Evolutionary conservation across 2,797 vertebrate genomes (phyloP), one percentile per base, ranked within the genome.

Genomic region (Falco berigora): DNA sequence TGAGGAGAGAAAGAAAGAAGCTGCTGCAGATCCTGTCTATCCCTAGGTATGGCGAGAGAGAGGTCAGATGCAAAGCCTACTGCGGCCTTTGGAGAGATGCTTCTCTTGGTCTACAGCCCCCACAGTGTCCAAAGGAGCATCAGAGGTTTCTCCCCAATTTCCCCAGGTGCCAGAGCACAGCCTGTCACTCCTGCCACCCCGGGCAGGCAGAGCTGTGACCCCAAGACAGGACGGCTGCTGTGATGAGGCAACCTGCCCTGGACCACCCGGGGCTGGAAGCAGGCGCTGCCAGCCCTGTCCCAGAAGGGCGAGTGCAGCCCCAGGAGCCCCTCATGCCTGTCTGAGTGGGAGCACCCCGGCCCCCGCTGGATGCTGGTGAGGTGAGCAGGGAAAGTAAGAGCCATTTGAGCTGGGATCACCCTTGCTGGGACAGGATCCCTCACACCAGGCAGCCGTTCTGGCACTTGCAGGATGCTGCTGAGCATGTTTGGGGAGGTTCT

Each of bases 241-340:
- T 4, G 25, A 3, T 32, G 66, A 40, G 49, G 4, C 61, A 50
- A 18, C n/a, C 66, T 30, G 53, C 14, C 58, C 67, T 36, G 8
- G 3, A 2, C 53, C 42, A 27, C 50, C 19, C 21, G 0, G 6
- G 47, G 47, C 42, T 24, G 47, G 46, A 19, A 58, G 36, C 21
- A 27, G 63, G 18, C 10, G 4, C 22, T 20, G 76, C 74, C 78
- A 49, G 68, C 68, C 30, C 68, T 74, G 42, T 47, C 18, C 1
- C 4, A 69, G 62, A 76, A 95, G 86, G 94, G 63, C 23, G 0
- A 90, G 73, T 11, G 3, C 27, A 36, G 85, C 96, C 88, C 27
- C 8, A 1, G 95, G 36, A 72, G 84, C 58, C 89, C 83, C 96
- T 96, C 94, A 74, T 87, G 94, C 83, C 83, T 96, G 96, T 94